Conservation (phyloP, 2,113 vertebrate genomes). For the Tylochromis polylepis region DNA sequence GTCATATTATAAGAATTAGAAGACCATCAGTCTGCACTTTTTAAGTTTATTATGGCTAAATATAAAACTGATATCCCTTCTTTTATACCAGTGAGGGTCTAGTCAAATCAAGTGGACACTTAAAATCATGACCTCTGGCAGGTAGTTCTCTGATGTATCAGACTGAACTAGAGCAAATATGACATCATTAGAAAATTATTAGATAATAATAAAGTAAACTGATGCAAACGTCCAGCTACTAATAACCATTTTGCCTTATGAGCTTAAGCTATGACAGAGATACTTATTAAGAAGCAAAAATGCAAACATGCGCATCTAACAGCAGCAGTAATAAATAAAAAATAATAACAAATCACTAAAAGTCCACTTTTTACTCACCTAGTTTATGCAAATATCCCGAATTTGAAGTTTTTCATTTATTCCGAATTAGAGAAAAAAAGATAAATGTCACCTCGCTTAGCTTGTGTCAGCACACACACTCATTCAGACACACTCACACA, state of each 20-base stretch:
- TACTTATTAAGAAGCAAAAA: neutral
- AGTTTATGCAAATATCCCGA: conserved; percentile 47
- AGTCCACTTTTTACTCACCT: conserved; percentile 42
- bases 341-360: neutral
- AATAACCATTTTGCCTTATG: no score
- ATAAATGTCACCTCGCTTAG: conserved; percentile 22
- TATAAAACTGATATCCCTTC: neutral
- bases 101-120: neutral
- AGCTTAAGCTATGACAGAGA: neutral
- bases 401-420: conserved; percentile 27
- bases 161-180: neutral
- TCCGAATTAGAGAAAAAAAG: conserved; percentile 27
- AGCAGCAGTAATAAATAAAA: neutral
- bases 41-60: neutral
- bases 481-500: conserved; percentile 22
- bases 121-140: neutral
- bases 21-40: neutral
- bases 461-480: conserved; percentile 40
- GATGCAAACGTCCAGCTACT: neutral
- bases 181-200: neutral
- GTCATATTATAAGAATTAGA: neutral
- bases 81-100: neutral
- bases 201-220: neutral
- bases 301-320: neutral
- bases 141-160: neutral